Conservation (phyloP, 2,113 vertebrate genomes). For the Myanophis thanlyinensis region DNA sequence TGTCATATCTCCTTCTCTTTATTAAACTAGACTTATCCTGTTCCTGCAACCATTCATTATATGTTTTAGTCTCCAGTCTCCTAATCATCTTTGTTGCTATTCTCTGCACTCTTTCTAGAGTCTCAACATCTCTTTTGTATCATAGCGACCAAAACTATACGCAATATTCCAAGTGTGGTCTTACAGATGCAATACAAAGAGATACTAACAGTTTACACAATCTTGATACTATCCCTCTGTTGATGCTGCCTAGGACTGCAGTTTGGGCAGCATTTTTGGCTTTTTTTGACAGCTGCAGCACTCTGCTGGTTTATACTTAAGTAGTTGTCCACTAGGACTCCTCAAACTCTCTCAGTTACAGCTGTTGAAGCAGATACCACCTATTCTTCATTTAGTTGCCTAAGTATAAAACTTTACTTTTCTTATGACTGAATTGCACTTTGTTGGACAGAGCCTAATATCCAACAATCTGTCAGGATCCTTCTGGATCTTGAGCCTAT, state of each 20-base stretch:
- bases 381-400: background rate
- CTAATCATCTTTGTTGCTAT: background rate
- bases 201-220: background rate
- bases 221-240: background rate
- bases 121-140: background rate
- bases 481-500: background rate
- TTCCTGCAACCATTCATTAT: background rate
- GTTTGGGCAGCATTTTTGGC: background rate
- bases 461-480: background rate
- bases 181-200: background rate
- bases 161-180: background rate
- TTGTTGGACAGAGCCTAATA: background rate
- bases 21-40: background rate
- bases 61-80: background rate
- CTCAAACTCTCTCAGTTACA: background rate
- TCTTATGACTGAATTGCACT: background rate
- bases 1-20: background rate
- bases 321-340: background rate
- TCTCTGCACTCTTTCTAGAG: background rate
- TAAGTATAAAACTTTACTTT: background rate
- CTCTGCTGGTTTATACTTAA: background rate
- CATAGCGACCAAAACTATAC: accelerated
- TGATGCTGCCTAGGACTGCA: background rate
- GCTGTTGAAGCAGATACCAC: background rate
- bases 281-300: background rate